Evolutionary conservation across 2,113 vertebrate genomes (phyloP).

Genomic region (Oreocharis arfaki): DNA sequence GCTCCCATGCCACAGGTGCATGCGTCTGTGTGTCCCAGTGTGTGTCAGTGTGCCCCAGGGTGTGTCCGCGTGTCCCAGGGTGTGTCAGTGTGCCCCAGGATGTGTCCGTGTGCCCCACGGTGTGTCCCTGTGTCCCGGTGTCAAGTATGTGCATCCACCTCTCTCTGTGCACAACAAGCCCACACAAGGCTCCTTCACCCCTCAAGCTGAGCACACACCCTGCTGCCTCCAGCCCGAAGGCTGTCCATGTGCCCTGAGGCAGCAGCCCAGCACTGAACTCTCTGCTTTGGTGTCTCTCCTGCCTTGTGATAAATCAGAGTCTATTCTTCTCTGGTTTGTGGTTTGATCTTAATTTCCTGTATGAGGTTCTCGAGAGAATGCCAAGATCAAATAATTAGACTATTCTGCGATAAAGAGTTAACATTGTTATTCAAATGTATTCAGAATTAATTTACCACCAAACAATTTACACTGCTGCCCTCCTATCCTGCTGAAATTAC

Average conservation of each 20-base stretch:
- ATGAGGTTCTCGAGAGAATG: constrained; percentile 22
- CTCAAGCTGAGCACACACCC: accelerated
- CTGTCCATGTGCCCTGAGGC: neutral
- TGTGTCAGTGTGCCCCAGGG: neutral
- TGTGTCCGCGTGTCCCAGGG: neutral
- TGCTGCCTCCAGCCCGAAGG: neutral
- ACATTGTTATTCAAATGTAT: constrained; percentile 54
- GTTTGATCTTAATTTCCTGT: constrained; percentile 38
- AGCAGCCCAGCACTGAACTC: neutral
- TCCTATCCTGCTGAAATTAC: neutral
- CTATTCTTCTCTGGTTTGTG: neutral
- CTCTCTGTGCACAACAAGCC: accelerated
- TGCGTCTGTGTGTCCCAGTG: neutral
- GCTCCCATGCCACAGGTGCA: accelerated
- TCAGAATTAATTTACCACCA: constrained; percentile 43
- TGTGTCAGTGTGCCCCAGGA: neutral
- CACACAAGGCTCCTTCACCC: accelerated
- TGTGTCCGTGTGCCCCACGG: neutral
- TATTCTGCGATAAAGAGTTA: constrained; percentile 39
- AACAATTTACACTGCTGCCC: neutral
- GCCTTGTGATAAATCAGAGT: neutral
- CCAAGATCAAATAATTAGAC: constrained; percentile 53
- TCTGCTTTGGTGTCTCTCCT: neutral
- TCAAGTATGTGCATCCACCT: neutral
- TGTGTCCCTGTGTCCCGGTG: neutral